Evolutionary conservation across 2,113 vertebrate genomes (phyloP), one percentile per base, ranked within the genome.

Genomic region (Mobula birostris): DNA sequence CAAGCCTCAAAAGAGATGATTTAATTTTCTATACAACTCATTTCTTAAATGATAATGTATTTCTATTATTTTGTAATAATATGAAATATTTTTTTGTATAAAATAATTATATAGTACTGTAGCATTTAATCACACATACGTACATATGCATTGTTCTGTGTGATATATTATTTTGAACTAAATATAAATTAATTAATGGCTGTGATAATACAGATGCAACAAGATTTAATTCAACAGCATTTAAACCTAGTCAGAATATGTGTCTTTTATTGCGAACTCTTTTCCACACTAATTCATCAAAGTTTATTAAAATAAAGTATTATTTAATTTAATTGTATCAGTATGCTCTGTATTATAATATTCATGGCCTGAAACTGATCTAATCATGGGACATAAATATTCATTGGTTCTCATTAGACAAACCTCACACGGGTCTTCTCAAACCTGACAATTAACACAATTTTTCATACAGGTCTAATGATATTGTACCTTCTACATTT

Each of bases 371-470:
- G 61, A 66, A 90, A 90, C 29, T 19, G 61, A 7, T 66, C 85
- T 66, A 90, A 90, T 29, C 61, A 90, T 15, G 85, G 61, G 63
- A 29, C n/a, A 90, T 90, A 90, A 90, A 90, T 90, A 90, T 90
- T 90, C 61, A 90, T 90, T 11, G 27, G 85, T 32, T 90, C 85
- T 90, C n/a, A 90, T 68, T 66, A 90, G 85, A 63, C 61, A 90
- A 56, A 32, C 61, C 61, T 90, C 58, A 90, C 29, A 7, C 29
- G 2, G n/a, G 12, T n/a, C 85, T 90, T 90, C 85, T 63, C 63
- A 58, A 88, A 63, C 15, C 61, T 90, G 85, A 90, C 58, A 66
- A 88, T 32, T 29, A 90, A 66, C 32, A 63, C 29, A 19, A 66
- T 66, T 66, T 63, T 66, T 88, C 61, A 66, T 88, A 12, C 61